Percentiles rank a stretch among this genome's conserved stretches.
Evolutionary conservation across 2,888 invertebrate species (phyloP).

Genomic region (Lochmaea crataegi): DNA sequence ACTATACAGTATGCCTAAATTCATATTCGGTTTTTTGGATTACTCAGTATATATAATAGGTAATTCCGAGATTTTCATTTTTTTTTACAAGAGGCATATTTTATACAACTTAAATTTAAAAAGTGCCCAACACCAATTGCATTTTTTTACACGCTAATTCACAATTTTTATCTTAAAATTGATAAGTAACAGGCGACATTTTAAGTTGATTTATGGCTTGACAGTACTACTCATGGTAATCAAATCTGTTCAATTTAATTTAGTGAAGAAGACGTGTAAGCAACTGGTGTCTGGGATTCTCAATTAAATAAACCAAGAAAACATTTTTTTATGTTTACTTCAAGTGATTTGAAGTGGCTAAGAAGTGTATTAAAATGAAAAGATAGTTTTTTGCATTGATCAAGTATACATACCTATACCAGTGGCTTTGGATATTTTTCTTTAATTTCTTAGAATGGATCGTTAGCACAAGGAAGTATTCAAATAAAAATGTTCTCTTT

Average conservation of each 20-base stretch:
- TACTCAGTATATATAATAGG: conserved; percentile 33
- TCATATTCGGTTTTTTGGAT: conserved; percentile 22
- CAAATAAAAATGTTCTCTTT: conserved; percentile 1
- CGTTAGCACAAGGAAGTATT: neutral
- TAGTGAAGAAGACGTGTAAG: neutral
- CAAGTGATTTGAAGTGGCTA: neutral
- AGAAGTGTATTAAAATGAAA: neutral
- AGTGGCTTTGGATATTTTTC: neutral
- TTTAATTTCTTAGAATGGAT: neutral
- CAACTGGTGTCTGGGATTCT: neutral
- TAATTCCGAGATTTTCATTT: conserved; percentile 10
- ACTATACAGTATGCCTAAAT: conserved; percentile 34
- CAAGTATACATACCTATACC: too few species aligned
- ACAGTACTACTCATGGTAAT: neutral
- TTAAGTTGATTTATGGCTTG: neutral
- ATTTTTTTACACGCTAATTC: neutral
- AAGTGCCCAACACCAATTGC: neutral
- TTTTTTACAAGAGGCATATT: conserved; percentile 12
- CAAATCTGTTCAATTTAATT: neutral
- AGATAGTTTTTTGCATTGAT: neutral
- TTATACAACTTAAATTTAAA: neutral
- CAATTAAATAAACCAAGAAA: neutral
- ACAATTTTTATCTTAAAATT: conserved; percentile 3
- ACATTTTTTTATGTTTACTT: neutral
- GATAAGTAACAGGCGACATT: neutral